Base-by-base conservation (phyloP, 1,140 invertebrate species). In the Batillaria attramentaria region DNA sequence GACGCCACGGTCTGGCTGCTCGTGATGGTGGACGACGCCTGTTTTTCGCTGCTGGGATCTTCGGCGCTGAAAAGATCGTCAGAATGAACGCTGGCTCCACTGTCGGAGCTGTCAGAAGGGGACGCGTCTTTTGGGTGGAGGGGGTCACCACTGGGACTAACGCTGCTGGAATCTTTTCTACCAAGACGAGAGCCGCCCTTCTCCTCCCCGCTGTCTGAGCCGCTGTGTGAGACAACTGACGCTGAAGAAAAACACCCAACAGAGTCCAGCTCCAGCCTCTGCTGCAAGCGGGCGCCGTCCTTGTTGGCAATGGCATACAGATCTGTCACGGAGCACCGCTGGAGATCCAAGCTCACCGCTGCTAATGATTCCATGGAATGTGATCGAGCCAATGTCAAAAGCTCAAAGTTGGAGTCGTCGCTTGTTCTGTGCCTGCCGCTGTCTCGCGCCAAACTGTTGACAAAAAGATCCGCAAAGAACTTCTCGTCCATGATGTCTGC, bases 321-420 rank as follows among this genome's bases (percentile, higher is more conserved):
- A 16, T 80, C 73, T 20, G 75, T 69, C 50, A 77, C 37, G 2
- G 79, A 70, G 33, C 74, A 80, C 54, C 57, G 39, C 68, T 70
- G 46, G 18, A 80, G 75, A 28, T 80, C 79, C 20, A 80, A n/a
- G 42, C 68, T 72, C 20, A 72, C 46, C 18, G 39, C 66, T 0
- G 79, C 72, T 50, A 65, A 28, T 2, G 50, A 8, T 46, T 62
- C 65, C 24, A 28, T 13, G 1, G 60, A 31, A 33, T 46, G 8
- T 1, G 31, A 24, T 18, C 72, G 42, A 35, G 54, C 43, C 37
- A 20, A 24, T 24, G 37, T 62, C 35, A 33, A 33, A 10, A n/a
- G 35, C 8, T 31, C 60, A 31, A 3, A n/a, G 28, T 16, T 33
- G 18, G 54, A n/a, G 37, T 39, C 50, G 31, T 13, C 20, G 0